phyloP scores from a whole-genome alignment of 1,140 invertebrate genomes.

The Drosophila albomicans region DNA sequence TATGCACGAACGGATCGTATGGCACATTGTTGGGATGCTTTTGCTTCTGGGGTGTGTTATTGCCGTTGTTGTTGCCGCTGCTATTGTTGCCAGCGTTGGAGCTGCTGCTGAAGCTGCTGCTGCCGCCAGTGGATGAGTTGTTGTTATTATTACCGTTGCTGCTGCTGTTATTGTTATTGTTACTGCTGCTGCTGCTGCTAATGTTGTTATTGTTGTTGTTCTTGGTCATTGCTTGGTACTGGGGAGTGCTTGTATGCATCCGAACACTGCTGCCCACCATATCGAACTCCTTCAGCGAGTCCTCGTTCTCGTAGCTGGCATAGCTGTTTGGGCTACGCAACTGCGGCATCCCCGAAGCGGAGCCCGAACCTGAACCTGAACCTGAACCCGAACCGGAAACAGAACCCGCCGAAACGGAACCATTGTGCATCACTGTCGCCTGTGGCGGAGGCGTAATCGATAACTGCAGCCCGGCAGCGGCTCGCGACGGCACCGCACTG shows the following conservation, averaged over 20 bases:
- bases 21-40: conserved; percentile 91
- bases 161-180: conserved; percentile 40
- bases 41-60: conserved; percentile 85
- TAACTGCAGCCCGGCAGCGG: conserved; percentile 48
- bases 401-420: conserved; percentile 32
- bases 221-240: conserved; percentile 53
- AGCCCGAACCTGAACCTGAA: conserved; percentile 38
- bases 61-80: conserved; percentile 35
- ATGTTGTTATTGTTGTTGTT: conserved; percentile 41
- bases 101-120: conserved; percentile 8
- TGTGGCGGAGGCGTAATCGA: conserved; percentile 65
- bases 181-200: conserved; percentile 5
- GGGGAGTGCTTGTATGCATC: conserved; percentile 72
- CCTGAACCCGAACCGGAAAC: conserved; percentile 35
- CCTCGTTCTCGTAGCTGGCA: conserved; percentile 81
- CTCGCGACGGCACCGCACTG: conserved; percentile 42
- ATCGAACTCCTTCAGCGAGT: conserved; percentile 82
- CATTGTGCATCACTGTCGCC: conserved; percentile 52
- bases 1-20: conserved; percentile 91
- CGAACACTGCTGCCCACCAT: conserved; percentile 47
- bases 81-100: conserved; percentile 22
- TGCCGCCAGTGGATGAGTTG: conserved; percentile 31
- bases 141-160: conserved; percentile 28
- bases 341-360: conserved; percentile 31
- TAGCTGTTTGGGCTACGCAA: conserved; percentile 78